Percentiles rank a stretch among this genome's conserved stretches.
Conservation (phyloP, 2,797 vertebrate genomes). For the Clarias pachynema region DNA sequence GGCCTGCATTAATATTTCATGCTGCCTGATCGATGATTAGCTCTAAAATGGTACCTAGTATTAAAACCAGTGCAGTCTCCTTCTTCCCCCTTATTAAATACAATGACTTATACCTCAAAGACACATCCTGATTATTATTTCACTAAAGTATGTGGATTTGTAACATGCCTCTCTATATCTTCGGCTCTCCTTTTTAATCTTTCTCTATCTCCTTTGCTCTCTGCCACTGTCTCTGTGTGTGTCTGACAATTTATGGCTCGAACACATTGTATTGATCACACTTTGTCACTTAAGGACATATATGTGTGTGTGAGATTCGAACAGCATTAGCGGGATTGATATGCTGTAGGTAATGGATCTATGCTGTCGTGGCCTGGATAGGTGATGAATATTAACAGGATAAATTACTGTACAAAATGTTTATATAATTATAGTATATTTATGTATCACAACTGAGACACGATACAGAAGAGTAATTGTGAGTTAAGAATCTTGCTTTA, state of each 20-base stretch:
- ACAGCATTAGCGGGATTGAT: constrained; percentile 10
- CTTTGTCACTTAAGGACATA: not conserved
- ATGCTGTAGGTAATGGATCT: constrained; percentile 29
- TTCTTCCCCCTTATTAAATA: constrained; percentile 35
- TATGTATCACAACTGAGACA: not conserved
- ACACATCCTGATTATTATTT: constrained; percentile 7
- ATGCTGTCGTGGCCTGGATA: not conserved
- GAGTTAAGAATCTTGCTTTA: not conserved
- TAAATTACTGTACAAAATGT: not conserved
- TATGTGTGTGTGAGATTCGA: not conserved
- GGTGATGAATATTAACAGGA: constrained; percentile 21
- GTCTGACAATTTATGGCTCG: not conserved
- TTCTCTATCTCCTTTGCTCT: not conserved
- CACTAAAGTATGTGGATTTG: not conserved
- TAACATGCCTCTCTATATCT: not conserved
- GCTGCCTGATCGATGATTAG: constrained; percentile 66
- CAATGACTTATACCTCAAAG: constrained; percentile 2
- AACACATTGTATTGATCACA: not conserved
- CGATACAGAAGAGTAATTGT: not conserved
- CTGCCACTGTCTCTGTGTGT: not conserved
- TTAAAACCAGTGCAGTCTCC: constrained; percentile 52
- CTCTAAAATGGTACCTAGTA: constrained; percentile 67
- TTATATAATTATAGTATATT: not conserved
- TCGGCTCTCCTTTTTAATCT: not conserved
- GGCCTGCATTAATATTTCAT: constrained; percentile 72